Base-by-base conservation (phyloP, 2,888 invertebrate genomes). In the Diachrysia chrysitis region DNA sequence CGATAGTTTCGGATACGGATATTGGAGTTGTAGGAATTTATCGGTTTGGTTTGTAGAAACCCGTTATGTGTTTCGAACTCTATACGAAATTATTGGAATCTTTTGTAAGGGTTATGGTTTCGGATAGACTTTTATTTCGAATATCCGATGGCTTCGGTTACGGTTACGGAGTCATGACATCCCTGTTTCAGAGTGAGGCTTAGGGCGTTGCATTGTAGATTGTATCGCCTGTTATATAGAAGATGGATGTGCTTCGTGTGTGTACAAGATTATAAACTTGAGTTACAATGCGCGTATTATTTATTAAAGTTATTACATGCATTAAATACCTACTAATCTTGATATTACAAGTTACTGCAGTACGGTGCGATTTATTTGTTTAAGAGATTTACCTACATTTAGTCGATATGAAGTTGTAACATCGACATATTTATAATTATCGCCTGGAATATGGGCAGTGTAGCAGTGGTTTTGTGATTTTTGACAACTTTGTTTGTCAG, bases 81-180 rank as follows among this genome's bases (percentile, higher is more conserved):
- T 29, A 29, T 29, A 2, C 7, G 10, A 10, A 32, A 32, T 32
- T 10, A 32, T 10, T 32, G 10, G 10, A 32, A 32, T 10, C 10
- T 10, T 32, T 32, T 10, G 10, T 10, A 10, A 17, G 17, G 54
- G 10, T 46, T 66, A 67, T 54, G n/a, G 23, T 71, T 74, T 78
- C 74, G 55, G 17, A 35, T 55, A 46, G n/a, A n/a, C n/a, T 60
- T 57, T 60, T 56, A 59, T 73, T n/a, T 57, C 37, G 16, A n/a
- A 42, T 42, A 42, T 42, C 42, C n/a, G n/a, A 6, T 42, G n/a
- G n/a, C n/a, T 42, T 42, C 42, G 42, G 42, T n/a, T 42, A 42
- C 42, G 6, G n/a, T 42, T 2, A 12, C 16, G 4, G 35, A 35
- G 10, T 3, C 3, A n/a, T 42, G 2, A 42, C 42, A 42, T 42